Base-by-base conservation (phyloP, 2,888 invertebrate genomes). In the Argyresthia goedartella region DNA sequence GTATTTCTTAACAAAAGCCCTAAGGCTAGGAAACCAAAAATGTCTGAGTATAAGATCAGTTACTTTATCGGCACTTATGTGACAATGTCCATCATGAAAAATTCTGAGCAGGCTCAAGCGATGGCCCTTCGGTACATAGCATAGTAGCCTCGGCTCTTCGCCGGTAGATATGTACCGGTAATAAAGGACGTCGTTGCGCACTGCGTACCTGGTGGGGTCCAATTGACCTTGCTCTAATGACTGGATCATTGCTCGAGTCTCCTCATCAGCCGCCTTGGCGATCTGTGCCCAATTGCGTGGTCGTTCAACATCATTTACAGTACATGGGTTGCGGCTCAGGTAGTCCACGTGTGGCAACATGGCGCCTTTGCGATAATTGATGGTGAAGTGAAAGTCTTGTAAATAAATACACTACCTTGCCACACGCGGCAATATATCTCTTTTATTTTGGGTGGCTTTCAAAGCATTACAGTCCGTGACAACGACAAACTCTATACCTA, bases 361-460 rank as follows among this genome's bases (percentile, higher is more conserved):
- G 11, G 15, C 39, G 1, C 53, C 50, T 33, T 53, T 53, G 9
- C 53, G 10, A 14, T 53, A 53, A 13, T 49, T 42, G 1, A 60
- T 51, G 1, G 14, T 13, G 34, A 57, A 60, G 13, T 56, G 14
- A 47, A 52, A 57, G 44, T 57, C 57, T 13, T 57, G 59, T 1
- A 59, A n/a, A 41, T 57, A 59, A 6, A 58, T 53, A 58, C 57
- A 56, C 59, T 56, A 54, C 3, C 59, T 41, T 0, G 56, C 55
- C 1, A 60, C 57, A 0, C 59, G 47, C 0, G 60, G 59, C 0
- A 59, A 11, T 0, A 58, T 49, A 51, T 61, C 60, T 49, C 55
- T 58, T 16, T 60, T 59, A 4, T 46, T 25, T 49, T 59, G 49
- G 0, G 59, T 59, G 0, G 52, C 6, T 45, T 61, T 61, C 8